Evolutionary conservation across 2,113 vertebrate species (phyloP), one percentile per base, ranked within the genome.

Genomic region (Colaptes auratus): DNA sequence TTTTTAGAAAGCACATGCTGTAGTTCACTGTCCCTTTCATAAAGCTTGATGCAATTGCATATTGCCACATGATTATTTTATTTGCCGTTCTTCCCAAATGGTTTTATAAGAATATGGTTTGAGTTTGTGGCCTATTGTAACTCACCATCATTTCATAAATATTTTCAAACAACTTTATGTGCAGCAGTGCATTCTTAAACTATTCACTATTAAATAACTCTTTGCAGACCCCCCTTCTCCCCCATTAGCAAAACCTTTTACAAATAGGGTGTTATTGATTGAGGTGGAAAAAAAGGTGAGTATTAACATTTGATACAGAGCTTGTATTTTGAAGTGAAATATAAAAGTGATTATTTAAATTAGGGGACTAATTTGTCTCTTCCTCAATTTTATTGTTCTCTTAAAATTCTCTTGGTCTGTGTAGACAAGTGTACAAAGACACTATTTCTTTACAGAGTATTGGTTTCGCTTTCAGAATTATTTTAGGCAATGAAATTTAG

Each of bases 1-100:
- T 27, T 97, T 94, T 82, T 84, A 93, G 96, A 95, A 89, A 87
- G 74, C 82, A 95, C 72, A 95, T 56, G 0, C 81, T 93, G 70
- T 91, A 46, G 61, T 86, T 87, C 95, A 82, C 67, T 88, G 63
- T 96, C 92, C 95, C 91, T 36, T 93, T 55, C 90, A 13, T 86
- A 92, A 90, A 82, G 31, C 60, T 91, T 67, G 59, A 85, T 93
- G 55, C 64, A 89, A 18, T 86, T 96, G 79, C 55, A 79, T 63
- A 55, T 87, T 87, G 69, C 91, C 83, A 96, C 81, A 21, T 78
- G 16, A 79, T 70, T 71, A 84, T 60, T 86, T 90, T 85, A 86
- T 66, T 93, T 93, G 77, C 33, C 83, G 0, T 75, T 91, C 60
- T 94, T 87, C 77, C 77, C 60, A 70, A 20, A 58, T 80, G 84